These are phyloP conservation scores for Hypomecis atomaria DNA, from an alignment of 2,888 invertebrate species.

Conservation along the genomic window DNA sequence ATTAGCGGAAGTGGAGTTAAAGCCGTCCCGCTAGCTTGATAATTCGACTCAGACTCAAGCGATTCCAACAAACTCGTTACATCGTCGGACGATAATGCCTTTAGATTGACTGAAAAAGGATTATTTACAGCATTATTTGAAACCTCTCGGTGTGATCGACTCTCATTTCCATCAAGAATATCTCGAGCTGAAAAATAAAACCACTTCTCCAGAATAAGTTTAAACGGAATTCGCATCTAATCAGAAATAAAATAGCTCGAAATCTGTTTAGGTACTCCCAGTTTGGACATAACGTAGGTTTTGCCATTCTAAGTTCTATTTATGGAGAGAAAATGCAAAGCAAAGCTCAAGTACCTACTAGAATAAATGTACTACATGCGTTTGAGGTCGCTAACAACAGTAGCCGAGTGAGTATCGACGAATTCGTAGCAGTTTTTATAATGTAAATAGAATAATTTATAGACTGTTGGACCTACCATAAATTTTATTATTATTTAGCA, in stretches of 20 bases:
- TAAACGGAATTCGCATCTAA: conserved; percentile 15
- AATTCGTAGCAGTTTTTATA: no score
- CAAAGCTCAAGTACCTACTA: conserved; percentile 3
- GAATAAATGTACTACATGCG: not conserved
- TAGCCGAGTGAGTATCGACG: no score
- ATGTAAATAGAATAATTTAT: no score
- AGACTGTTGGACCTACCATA: no score
- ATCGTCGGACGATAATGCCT: conserved; percentile 50
- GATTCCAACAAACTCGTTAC: conserved; percentile 56
- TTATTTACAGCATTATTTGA: conserved; percentile 34
- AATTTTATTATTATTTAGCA: no score
- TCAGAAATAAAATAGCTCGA: conserved; percentile 8
- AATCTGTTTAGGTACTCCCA: conserved; percentile 15
- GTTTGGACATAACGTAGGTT: conserved; percentile 1
- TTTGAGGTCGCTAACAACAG: not conserved
- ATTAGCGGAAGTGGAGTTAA: conserved; percentile 69
- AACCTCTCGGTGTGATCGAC: conserved; percentile 17
- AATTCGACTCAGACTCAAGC: conserved; percentile 57
- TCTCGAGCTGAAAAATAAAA: conserved; percentile 28
- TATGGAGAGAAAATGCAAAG: conserved; percentile 5
- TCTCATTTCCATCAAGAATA: conserved; percentile 29
- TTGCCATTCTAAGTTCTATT: conserved; percentile 7
- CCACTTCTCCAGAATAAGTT: conserved; percentile 10
- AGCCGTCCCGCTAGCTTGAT: conserved; percentile 57
- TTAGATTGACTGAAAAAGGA: conserved; percentile 45